A percentile compares a stretch with the other conserved stretches of the same genome.
phyloP scores from a whole-genome alignment of 64 coral and sea anemone genomes.

The Stichodactyla helianthus region DNA sequence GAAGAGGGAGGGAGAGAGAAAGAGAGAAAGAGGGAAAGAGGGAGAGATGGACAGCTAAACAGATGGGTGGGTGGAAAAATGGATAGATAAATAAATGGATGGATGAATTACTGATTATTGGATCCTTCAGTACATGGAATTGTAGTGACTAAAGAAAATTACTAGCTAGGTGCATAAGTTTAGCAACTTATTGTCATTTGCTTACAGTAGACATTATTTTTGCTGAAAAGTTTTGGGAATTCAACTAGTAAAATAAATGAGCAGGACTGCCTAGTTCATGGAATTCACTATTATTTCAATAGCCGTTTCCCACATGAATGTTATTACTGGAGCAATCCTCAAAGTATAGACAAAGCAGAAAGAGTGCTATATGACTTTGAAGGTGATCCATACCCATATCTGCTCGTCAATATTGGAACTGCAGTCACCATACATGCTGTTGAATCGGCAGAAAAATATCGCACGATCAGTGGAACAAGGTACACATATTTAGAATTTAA shows the following conservation, averaged over 20 bases:
- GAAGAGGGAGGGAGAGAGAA: too few species aligned
- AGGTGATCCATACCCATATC: constrained; percentile 73
- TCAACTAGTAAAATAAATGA: constrained; percentile 84
- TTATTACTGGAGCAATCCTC: constrained; percentile 71
- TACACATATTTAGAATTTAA: constrained; percentile 1
- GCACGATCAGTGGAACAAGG: constrained; percentile 82
- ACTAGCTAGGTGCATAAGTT: too few species aligned
- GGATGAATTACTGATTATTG: too few species aligned
- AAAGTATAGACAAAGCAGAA: constrained; percentile 56
- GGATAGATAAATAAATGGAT: too few species aligned
- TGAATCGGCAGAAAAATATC: constrained; percentile 72
- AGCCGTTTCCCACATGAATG: constrained; percentile 59
- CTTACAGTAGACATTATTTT: neutral
- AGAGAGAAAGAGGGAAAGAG: too few species aligned
- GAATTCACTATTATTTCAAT: constrained; percentile 80
- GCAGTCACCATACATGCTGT: constrained; percentile 84
- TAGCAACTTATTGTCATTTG: too few species aligned
- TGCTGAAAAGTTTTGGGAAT: constrained; percentile 66
- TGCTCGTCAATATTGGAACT: constrained; percentile 92
- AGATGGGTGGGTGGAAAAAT: too few species aligned
- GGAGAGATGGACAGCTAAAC: too few species aligned
- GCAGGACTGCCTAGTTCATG: constrained; percentile 70
- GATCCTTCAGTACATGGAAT: too few species aligned
- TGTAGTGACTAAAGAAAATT: too few species aligned
- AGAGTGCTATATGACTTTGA: constrained; percentile 79